Evolutionary conservation across 2,113 vertebrate genomes (phyloP).

Genomic region (Lamprologus callipterus): DNA sequence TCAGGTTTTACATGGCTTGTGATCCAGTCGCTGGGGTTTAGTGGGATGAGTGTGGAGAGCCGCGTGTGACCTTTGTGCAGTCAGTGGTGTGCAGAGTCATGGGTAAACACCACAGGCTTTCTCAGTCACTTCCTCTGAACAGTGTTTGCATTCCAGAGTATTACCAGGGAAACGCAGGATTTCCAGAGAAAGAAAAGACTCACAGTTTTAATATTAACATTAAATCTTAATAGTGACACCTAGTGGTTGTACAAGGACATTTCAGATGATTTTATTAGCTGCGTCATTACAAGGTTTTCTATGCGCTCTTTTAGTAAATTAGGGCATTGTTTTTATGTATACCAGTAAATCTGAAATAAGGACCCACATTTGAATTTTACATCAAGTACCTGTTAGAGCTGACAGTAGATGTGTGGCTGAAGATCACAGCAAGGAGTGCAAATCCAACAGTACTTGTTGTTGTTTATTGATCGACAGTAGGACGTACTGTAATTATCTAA

Average conservation of each 20-base stretch:
- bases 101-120: not conserved
- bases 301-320: not conserved
- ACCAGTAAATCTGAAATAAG: not conserved
- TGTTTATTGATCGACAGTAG: not conserved
- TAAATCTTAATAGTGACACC: not conserved
- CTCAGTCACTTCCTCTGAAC: not conserved
- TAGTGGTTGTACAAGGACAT: not conserved
- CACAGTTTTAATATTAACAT: rapidly evolving
- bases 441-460: not conserved
- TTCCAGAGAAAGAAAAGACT: not conserved
- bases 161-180: not conserved
- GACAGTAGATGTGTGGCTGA: not conserved
- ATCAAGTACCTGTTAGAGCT: not conserved
- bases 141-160: not conserved
- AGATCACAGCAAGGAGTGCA: not conserved
- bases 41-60: not conserved
- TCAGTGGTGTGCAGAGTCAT: not conserved
- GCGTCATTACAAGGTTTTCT: not conserved
- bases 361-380: not conserved
- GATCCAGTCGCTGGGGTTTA: not conserved
- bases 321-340: not conserved
- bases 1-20: not conserved
- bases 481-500: too few species aligned
- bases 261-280: not conserved
- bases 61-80: not conserved